phyloP scores from a whole-genome alignment of 2,113 vertebrate genomes.

The Esox niger region DNA sequence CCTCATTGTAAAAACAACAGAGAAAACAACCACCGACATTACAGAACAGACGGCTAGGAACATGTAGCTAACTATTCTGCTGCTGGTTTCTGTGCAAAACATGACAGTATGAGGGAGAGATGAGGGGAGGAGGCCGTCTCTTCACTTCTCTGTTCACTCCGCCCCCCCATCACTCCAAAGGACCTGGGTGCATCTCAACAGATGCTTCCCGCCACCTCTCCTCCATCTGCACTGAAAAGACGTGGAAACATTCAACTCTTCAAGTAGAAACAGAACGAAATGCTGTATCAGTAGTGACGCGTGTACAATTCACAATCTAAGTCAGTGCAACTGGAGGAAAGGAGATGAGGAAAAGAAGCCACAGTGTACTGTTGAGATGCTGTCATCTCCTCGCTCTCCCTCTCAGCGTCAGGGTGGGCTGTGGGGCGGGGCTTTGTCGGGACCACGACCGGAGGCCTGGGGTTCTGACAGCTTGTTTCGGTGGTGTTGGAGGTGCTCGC shows the following conservation, averaged over 20 bases:
- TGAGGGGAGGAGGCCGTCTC: neutral
- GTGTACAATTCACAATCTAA: too few species aligned
- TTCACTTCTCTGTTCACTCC: neutral
- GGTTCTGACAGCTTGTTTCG: conserved; percentile 2
- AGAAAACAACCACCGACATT: conserved; percentile 20
- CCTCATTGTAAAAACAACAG: conserved; percentile 25
- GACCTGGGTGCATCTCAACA: neutral
- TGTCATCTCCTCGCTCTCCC: conserved; percentile 23
- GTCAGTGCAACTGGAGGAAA: too few species aligned
- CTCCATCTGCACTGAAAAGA: too few species aligned
- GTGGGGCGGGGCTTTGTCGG: conserved; percentile 1
- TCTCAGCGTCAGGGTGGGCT: conserved; percentile 23
- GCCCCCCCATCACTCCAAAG: neutral
- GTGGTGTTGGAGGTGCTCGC: neutral
- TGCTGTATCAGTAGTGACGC: too few species aligned
- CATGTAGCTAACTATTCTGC: conserved; percentile 12
- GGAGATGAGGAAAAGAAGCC: too few species aligned
- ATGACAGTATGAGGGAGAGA: conserved; percentile 28
- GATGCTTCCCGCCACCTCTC: neutral
- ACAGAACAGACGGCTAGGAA: conserved; percentile 29
- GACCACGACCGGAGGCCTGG: conserved; percentile 10
- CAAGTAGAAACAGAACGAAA: too few species aligned
- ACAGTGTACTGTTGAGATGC: neutral
- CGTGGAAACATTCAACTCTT: too few species aligned
- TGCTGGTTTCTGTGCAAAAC: conserved; percentile 45